Base-by-base conservation (phyloP, 2,888 invertebrate species). In the Alloscopus bannaensis region DNA sequence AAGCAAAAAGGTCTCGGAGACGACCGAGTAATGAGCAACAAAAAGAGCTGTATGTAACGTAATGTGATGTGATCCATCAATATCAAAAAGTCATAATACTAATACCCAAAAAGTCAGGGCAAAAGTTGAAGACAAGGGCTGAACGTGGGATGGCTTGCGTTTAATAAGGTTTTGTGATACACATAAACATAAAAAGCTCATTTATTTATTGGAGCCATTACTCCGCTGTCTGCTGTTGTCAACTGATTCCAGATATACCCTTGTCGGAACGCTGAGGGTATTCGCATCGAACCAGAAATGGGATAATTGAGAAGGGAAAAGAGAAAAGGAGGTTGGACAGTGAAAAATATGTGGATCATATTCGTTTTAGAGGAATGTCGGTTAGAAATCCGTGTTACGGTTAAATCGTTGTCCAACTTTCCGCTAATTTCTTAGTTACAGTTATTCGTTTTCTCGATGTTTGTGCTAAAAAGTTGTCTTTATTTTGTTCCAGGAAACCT, bases 401-500 rank as follows among this genome's bases (percentile, higher is more conserved):
- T n/a, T n/a, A n/a, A n/a, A n/a, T n/a, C n/a, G n/a, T n/a, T n/a
- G n/a, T n/a, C n/a, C n/a, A n/a, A n/a, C n/a, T n/a, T n/a, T n/a
- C n/a, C n/a, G n/a, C n/a, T n/a, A n/a, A n/a, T n/a, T n/a, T n/a
- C n/a, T n/a, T n/a, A n/a, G n/a, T n/a, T n/a, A n/a, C n/a, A n/a
- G n/a, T n/a, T n/a, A n/a, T n/a, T n/a, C n/a, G n/a, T n/a, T n/a
- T n/a, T n/a, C n/a, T n/a, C n/a, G n/a, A n/a, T n/a, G n/a, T n/a
- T n/a, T n/a, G n/a, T n/a, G n/a, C n/a, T n/a, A n/a, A n/a, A n/a
- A 36, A 65, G 42, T 52, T 76, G 28, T 50, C 57, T 75, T 75
- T 66, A 22, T 57, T 57, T 60, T 36, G 20, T 83, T 84, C 26
- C 59, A 84, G 83, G 69, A 85, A 85, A 83, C 84, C 85, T 55